Conservation (phyloP, 2,888 invertebrate species). For the Epicampocera succincta region DNA sequence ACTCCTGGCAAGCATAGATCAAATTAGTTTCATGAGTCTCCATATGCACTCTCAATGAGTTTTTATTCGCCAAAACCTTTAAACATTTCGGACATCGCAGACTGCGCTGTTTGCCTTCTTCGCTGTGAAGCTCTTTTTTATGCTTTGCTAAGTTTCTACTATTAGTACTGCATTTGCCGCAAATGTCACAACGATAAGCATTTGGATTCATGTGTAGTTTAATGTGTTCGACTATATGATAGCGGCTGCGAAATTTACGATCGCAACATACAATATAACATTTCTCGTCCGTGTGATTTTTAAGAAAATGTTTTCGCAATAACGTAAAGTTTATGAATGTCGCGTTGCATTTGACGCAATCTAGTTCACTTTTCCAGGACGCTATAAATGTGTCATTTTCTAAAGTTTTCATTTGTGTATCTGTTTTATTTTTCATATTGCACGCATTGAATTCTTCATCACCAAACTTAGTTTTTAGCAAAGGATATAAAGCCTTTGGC, state of each 20-base stretch:
- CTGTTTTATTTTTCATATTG: conserved; percentile 13
- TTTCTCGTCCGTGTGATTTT: conserved; percentile 64
- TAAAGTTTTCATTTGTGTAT: conserved; percentile 49
- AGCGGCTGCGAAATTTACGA: conserved; percentile 70
- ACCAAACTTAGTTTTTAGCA: conserved; percentile 10
- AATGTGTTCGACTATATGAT: conserved; percentile 72
- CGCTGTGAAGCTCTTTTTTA: conserved; percentile 66
- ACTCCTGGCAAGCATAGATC: conserved; percentile 71
- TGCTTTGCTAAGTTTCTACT: conserved; percentile 68
- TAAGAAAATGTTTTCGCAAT: conserved; percentile 69
- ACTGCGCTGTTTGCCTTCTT: conserved; percentile 49
- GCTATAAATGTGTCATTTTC: conserved; percentile 64
- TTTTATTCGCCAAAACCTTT: conserved; percentile 65
- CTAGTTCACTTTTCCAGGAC: conserved; percentile 65
- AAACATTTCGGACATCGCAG: conserved; percentile 70
- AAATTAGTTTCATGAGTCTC: conserved; percentile 70
- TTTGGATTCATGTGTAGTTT: conserved; percentile 71
- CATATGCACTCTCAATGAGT: conserved; percentile 68
- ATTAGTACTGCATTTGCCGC: conserved; percentile 69
- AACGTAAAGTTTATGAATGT: conserved; percentile 63
- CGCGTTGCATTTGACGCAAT: conserved; percentile 69
- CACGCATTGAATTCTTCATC: conserved; percentile 15
- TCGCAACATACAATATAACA: conserved; percentile 72
- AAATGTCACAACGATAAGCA: conserved; percentile 70
- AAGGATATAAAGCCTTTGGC: no score